phyloP scores from a whole-genome alignment of 2,113 vertebrate genomes.

The Forbesichthys papilliferus region DNA sequence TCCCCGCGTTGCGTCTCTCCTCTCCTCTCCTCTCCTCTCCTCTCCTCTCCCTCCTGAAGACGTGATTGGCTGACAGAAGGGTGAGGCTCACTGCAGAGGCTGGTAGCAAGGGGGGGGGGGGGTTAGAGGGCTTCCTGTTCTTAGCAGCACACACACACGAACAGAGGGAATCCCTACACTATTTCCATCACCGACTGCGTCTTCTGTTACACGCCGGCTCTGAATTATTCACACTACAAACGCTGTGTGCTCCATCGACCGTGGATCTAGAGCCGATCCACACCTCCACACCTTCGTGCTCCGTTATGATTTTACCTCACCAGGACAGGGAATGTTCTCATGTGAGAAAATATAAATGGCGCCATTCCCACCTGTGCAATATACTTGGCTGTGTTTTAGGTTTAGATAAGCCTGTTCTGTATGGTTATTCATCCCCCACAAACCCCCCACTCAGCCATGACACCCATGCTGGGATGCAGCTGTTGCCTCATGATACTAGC shows the following conservation, averaged over 20 bases:
- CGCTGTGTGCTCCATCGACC: not conserved
- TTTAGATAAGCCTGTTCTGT: conserved; percentile 52
- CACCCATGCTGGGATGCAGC: conserved; percentile 60
- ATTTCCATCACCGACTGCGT: conserved; percentile 11
- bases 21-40: conserved; percentile 7
- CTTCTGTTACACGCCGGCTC: conserved; percentile 29
- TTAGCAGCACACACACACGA: conserved; percentile 21
- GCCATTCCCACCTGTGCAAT: conserved; percentile 51
- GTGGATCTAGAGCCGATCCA: too few species aligned
- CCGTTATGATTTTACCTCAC: conserved; percentile 30
- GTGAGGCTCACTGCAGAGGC: conserved; percentile 76
- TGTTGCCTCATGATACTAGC: conserved; percentile 55
- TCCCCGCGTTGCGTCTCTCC: conserved; percentile 39
- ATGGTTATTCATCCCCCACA: conserved; percentile 32
- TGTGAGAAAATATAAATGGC: conserved; percentile 14
- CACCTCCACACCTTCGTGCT: not conserved
- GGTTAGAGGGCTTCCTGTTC: conserved; percentile 40
- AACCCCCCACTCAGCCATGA: conserved; percentile 39
- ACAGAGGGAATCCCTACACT: conserved; percentile 59
- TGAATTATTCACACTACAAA: conserved; percentile 48
- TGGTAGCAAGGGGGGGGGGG: conserved; percentile 24
- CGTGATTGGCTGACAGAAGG: conserved; percentile 69
- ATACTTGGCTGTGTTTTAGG: conserved; percentile 62
- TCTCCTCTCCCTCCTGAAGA: conserved; percentile 15
- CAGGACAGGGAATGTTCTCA: too few species aligned